phyloP scores from a whole-genome alignment of 2,113 vertebrate genomes.

The Mugil cephalus region DNA sequence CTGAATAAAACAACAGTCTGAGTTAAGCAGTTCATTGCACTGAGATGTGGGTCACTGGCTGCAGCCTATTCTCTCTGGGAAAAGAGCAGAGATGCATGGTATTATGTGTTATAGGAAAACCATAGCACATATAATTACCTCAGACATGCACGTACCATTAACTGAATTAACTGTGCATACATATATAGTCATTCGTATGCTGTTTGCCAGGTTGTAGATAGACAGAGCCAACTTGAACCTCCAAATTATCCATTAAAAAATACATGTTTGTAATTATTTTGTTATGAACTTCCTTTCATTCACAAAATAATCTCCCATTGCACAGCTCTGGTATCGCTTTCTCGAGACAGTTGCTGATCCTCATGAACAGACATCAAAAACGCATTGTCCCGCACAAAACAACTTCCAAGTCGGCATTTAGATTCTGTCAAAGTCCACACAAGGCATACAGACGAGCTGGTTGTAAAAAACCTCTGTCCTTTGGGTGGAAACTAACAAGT shows the following conservation, averaged over 20 bases:
- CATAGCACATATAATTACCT: neutral
- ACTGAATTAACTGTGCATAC: neutral
- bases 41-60: slow-evolving; percentile 78
- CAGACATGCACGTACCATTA: neutral
- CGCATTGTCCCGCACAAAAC: slow-evolving; percentile 63
- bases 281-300: slow-evolving; percentile 16
- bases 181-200: too few species aligned
- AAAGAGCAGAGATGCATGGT: slow-evolving; percentile 24
- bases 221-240: slow-evolving; percentile 38
- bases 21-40: slow-evolving; percentile 73
- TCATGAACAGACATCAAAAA: slow-evolving; percentile 61
- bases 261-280: slow-evolving; percentile 14
- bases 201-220: neutral
- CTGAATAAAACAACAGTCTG: slow-evolving; percentile 79
- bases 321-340: slow-evolving; percentile 43
- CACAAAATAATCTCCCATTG: slow-evolving; percentile 26
- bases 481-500: slow-evolving; percentile 75
- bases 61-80: slow-evolving; percentile 43
- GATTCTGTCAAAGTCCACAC: slow-evolving; percentile 69
- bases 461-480: slow-evolving; percentile 76
- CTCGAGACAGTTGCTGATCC: slow-evolving; percentile 60
- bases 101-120: slow-evolving; percentile 15
- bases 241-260: too few species aligned
- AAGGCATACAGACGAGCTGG: slow-evolving; percentile 71
- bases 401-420: slow-evolving; percentile 72